Evolutionary conservation across 2,797 vertebrate species (phyloP).

Genomic region (Allenopithecus nigroviridis): DNA sequence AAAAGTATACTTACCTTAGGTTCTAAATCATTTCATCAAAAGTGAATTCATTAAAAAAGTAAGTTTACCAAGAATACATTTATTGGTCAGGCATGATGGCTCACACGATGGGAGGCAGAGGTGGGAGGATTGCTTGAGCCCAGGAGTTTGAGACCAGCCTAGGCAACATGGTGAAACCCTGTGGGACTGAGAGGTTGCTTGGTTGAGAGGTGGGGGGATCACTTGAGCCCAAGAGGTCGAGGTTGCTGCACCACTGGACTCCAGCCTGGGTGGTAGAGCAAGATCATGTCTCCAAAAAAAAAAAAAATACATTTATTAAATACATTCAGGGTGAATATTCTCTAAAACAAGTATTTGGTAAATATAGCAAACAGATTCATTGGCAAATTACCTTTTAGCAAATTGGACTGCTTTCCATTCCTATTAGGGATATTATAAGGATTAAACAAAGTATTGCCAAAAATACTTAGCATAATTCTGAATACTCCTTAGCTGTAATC

Average conservation of each 20-base stretch:
- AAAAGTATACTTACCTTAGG: not conserved
- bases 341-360: constrained; percentile 10
- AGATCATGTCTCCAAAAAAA: not conserved
- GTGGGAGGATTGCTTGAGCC: too few species aligned
- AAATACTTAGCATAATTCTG: not conserved
- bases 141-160: too few species aligned
- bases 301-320: not conserved
- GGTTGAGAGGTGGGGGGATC: not conserved
- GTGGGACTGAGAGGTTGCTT: not conserved
- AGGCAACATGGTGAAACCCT: too few species aligned
- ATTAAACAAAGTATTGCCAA: not conserved
- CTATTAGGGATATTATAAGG: not conserved
- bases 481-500: not conserved
- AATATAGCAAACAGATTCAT: not conserved
- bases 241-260: not conserved
- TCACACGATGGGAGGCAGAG: too few species aligned
- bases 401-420: not conserved
- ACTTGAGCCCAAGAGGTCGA: not conserved
- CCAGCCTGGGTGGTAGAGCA: not conserved
- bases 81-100: too few species aligned
- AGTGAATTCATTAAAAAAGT: not conserved
- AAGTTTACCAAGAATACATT: not conserved
- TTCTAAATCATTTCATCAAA: constrained; percentile 6
- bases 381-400: constrained; percentile 31
- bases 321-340: not conserved